Evolutionary conservation across 2,113 vertebrate genomes (phyloP).

Genomic region (Python bivittatus): DNA sequence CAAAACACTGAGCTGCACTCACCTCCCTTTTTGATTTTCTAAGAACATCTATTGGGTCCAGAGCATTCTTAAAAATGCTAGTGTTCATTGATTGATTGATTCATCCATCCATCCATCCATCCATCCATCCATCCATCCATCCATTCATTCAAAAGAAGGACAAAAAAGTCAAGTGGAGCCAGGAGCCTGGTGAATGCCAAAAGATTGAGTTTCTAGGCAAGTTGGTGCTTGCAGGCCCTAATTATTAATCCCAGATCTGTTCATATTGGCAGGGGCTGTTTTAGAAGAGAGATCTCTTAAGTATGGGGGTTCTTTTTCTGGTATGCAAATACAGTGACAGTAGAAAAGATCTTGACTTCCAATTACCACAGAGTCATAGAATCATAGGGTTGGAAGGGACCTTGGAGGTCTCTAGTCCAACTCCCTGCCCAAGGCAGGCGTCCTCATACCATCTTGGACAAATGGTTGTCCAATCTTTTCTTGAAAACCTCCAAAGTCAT

Average conservation of each 20-base stretch:
- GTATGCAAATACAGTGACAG: too few species aligned
- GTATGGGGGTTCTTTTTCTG: not conserved
- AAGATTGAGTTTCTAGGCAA: not conserved
- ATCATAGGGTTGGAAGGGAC: too few species aligned
- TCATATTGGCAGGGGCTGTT: not conserved
- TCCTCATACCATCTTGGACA: too few species aligned
- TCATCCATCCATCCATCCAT: not conserved
- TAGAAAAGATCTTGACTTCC: too few species aligned
- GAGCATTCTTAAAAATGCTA: too few species aligned
- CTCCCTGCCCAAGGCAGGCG: too few species aligned
- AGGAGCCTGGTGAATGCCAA: not conserved
- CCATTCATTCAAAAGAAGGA: not conserved
- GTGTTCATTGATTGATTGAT: not conserved
- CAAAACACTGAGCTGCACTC: not conserved
- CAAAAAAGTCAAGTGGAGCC: not conserved
- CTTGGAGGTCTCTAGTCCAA: too few species aligned
- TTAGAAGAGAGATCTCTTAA: not conserved
- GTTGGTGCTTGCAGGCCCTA: not conserved
- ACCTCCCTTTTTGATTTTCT: not conserved
- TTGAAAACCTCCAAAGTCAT: too few species aligned
- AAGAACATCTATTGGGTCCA: not conserved
- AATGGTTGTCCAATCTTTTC: too few species aligned
- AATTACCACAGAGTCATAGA: too few species aligned
- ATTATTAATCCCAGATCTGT: not conserved
- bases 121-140: not conserved